phyloP scores from a whole-genome alignment of 2,797 vertebrate species.

The Brachyrhaphis roseni region DNA sequence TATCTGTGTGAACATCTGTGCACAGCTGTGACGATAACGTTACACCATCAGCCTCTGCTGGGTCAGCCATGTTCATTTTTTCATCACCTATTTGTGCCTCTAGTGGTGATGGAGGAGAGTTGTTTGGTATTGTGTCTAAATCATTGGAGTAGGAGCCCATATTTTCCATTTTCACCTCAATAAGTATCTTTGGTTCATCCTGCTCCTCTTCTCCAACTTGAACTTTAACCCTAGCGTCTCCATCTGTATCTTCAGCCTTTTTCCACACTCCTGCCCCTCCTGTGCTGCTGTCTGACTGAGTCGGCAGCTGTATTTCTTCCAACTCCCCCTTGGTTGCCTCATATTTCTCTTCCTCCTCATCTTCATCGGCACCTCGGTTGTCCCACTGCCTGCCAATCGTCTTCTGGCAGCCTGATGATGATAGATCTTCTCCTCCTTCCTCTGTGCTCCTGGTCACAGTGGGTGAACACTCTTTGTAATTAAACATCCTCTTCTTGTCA shows the following conservation, averaged over 20 bases:
- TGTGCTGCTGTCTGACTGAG: slow-evolving; percentile 87
- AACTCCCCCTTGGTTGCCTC: slow-evolving; percentile 61
- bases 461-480: slow-evolving; percentile 65
- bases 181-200: slow-evolving; percentile 53
- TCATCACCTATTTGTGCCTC: slow-evolving; percentile 77
- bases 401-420: slow-evolving; percentile 83
- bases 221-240: slow-evolving; percentile 68
- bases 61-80: slow-evolving; percentile 79
- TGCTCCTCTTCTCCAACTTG: slow-evolving; percentile 77
- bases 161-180: slow-evolving; percentile 93
- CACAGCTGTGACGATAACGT: slow-evolving; percentile 87
- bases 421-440: slow-evolving; percentile 76
- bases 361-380: slow-evolving; percentile 27
- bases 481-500: slow-evolving; percentile 78
- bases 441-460: slow-evolving; percentile 73
- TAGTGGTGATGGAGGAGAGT: slow-evolving; percentile 86
- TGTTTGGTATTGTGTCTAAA: slow-evolving; percentile 81
- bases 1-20: slow-evolving; percentile 76
- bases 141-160: slow-evolving; percentile 83
- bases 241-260: slow-evolving; percentile 34
- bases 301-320: slow-evolving; percentile 92
- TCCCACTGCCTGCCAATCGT: slow-evolving; percentile 43
- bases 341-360: slow-evolving; percentile 65
- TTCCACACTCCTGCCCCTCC: slow-evolving; percentile 47
- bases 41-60: slow-evolving; percentile 81